Base-by-base conservation (phyloP, 2,113 vertebrate genomes). In the Podiceps cristatus region DNA sequence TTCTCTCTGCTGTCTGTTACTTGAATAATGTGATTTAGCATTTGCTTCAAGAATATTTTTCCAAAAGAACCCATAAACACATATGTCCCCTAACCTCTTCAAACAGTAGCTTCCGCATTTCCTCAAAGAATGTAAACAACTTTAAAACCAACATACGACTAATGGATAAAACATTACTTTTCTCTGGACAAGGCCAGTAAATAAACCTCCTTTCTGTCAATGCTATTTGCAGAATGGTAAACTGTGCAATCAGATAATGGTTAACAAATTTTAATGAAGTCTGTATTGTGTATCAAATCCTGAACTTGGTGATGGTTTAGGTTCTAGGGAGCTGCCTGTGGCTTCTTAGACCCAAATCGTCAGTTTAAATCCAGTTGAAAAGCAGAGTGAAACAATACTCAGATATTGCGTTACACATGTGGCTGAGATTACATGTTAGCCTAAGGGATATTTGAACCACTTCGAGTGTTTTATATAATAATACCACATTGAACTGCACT, bases 391-490 rank as follows among this genome's bases (percentile, higher is more conserved):
- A 98, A 98, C 93, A 97, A 98, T 96, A 75, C 68, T 75, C 53
- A 86, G 92, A 91, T 98, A 97, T 96, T 92, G 52, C 72, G 85
- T 98, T 98, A 98, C 97, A 92, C 71, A 67, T 59, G 79, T 53
- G 74, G 93, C 69, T 96, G 79, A 93, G 95, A 90, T 94, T 95
- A 94, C 85, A 91, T 31, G 53, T 86, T 95, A 83, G 92, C 94
- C 88, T 75, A 60, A 85, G 83, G 96, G 96, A 94, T 77, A 98
- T 92, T 6, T 79, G 93, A 97, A 97, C 90, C 95, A 96, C 86
- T 95, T 81, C 0, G 7, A 92, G 78, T 62, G 64, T 87, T 97
- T 98, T 95, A 97, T 97, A 95, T 96, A 98, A 98, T 92, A 89
- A 87, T 69, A 97, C 86, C 56, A 93, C 86, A 87, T 55, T 86